These are phyloP conservation scores for Phasia obesa DNA, from an alignment of 2,888 invertebrate genomes.

Conservation along the genomic window DNA sequence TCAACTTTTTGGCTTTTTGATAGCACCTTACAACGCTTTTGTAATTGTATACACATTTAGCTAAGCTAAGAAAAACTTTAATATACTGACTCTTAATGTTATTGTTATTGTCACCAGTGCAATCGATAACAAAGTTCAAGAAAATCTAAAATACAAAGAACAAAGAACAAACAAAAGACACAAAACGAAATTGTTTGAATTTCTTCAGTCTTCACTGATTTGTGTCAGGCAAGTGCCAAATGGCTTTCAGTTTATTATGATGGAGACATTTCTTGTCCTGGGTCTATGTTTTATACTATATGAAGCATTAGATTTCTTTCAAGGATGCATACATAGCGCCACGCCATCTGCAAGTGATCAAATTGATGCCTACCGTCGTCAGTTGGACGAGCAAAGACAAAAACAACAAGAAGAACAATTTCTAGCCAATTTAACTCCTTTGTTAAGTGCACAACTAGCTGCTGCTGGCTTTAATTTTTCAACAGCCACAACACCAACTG, in stretches of 20 bases:
- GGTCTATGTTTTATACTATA: slow-evolving; percentile 87
- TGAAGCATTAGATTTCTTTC: slow-evolving; percentile 86
- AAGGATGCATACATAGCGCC: slow-evolving; percentile 83
- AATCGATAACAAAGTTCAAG: no score
- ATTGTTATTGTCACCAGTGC: no score
- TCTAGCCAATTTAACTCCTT: slow-evolving; percentile 78
- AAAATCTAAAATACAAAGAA: background rate
- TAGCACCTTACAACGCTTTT: slow-evolving; percentile 57
- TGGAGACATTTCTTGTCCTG: slow-evolving; percentile 87
- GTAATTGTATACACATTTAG: slow-evolving; percentile 32
- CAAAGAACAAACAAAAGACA: background rate
- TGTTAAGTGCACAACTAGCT: slow-evolving; percentile 78
- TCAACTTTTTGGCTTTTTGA: slow-evolving; percentile 43
- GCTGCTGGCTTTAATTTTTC: slow-evolving; percentile 75
- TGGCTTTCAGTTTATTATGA: slow-evolving; percentile 82
- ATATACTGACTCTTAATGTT: no score
- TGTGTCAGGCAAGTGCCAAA: slow-evolving; percentile 73
- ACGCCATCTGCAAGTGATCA: slow-evolving; percentile 80
- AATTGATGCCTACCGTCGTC: slow-evolving; percentile 82
- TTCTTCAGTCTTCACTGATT: slow-evolving; percentile 59
- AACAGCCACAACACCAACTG: slow-evolving; percentile 77
- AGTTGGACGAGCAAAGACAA: slow-evolving; percentile 81
- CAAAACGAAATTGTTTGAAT: slow-evolving; percentile 29
- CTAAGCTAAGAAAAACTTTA: background rate
- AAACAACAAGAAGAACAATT: slow-evolving; percentile 82